A percentile compares a stretch with the other conserved stretches of the same genome.
phyloP scores from a whole-genome alignment of 2,888 invertebrate species.

The Icerya purchasi region DNA sequence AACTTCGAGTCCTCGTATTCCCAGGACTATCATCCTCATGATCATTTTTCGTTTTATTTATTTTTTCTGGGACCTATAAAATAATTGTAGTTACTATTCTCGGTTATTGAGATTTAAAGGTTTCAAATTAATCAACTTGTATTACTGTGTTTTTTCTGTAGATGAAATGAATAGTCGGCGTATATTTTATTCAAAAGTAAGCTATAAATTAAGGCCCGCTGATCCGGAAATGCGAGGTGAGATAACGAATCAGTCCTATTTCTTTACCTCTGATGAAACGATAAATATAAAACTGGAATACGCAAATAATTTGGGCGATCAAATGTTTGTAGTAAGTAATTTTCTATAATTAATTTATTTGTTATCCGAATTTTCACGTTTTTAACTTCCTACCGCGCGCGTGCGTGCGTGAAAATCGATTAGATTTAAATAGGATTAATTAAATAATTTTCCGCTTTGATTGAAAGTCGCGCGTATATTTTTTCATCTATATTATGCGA shows the following conservation, averaged over 20 bases:
- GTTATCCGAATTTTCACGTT: no score
- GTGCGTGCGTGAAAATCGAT: no score
- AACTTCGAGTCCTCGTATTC: no score
- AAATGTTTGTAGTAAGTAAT: conserved; percentile 7
- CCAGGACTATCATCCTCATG: no score
- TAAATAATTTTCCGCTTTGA: no score
- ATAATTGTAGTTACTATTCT: not conserved
- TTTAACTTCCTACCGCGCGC: no score
- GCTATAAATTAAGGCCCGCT: conserved; percentile 8
- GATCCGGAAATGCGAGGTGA: conserved; percentile 11
- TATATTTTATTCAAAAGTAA: conserved; percentile 13
- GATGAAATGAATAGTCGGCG: conserved; percentile 14
- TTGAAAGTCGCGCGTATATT: no score
- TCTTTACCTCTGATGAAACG: conserved; percentile 43
- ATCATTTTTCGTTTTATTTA: no score
- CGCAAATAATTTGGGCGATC: conserved; percentile 7
- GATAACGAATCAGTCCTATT: conserved; percentile 34
- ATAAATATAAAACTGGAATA: conserved; percentile 50
- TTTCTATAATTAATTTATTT: no score
- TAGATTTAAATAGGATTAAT: no score
- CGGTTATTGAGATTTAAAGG: not conserved
- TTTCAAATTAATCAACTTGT: no score
- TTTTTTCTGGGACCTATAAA: not conserved
- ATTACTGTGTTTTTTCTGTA: conserved; percentile 4
- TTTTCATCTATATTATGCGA: no score